Evolutionary conservation across 2,888 invertebrate species (phyloP).

Genomic region (Drosophila anceps): DNA sequence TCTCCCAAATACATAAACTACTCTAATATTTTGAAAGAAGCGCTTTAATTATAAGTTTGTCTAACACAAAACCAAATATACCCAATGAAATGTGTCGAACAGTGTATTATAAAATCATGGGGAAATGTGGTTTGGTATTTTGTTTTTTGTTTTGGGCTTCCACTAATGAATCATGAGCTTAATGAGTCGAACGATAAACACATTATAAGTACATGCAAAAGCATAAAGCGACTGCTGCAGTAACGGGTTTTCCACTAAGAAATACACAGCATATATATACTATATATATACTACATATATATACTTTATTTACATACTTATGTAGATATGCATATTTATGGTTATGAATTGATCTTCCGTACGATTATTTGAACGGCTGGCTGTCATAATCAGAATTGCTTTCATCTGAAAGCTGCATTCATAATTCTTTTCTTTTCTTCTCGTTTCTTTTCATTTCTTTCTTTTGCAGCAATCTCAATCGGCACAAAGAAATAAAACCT

Average conservation of each 20-base stretch:
- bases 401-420: slow-evolving; percentile 4
- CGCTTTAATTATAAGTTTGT: not conserved
- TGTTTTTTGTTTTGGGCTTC: not conserved
- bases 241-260: slow-evolving; percentile 2
- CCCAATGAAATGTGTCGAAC: not conserved
- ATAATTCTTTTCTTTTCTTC: slow-evolving; percentile 1
- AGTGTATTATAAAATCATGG: slow-evolving; percentile 2
- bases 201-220: slow-evolving; percentile 10
- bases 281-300: not conserved
- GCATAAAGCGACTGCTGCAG: not conserved
- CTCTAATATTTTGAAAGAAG: not conserved
- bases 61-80: not conserved
- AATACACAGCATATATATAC: not conserved
- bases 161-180: slow-evolving; percentile 10
- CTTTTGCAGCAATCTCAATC: not conserved
- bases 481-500: not conserved
- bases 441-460: not conserved
- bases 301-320: not conserved
- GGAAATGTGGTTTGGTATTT: not conserved
- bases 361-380: slow-evolving; percentile 2
- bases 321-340: not conserved
- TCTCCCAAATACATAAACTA: not conserved
- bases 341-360: not conserved
- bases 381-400: slow-evolving; percentile 5
- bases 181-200: slow-evolving; percentile 12